These are phyloP conservation scores for Tetranychus truncatus DNA, from an alignment of 2,888 invertebrate species.

Conservation along the genomic window DNA sequence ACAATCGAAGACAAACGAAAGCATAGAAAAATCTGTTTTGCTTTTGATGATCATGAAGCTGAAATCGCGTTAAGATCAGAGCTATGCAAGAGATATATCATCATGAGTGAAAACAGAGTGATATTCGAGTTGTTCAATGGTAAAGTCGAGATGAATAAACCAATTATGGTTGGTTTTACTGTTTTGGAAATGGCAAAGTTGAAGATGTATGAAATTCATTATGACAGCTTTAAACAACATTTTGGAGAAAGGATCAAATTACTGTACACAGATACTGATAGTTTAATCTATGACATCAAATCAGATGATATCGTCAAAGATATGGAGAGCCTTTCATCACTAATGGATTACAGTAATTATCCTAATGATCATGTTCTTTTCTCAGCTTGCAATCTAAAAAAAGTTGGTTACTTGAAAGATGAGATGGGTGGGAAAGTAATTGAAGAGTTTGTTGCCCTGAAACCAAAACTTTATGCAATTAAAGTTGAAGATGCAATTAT, in stretches of 20 bases:
- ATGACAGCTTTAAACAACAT: neutral
- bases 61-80: neutral
- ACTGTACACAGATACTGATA: neutral
- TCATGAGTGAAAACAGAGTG: conserved; percentile 11
- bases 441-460: conserved; percentile 28
- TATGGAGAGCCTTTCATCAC: neutral
- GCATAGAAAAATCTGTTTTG: neutral
- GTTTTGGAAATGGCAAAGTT: conserved; percentile 29
- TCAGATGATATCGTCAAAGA: neutral
- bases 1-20: conserved; percentile 31
- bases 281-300: neutral
- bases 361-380: neutral
- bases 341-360: neutral
- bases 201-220: neutral
- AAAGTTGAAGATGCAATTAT: neutral
- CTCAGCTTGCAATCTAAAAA: conserved; percentile 26
- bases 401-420: conserved; percentile 30
- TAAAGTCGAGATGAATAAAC: conserved; percentile 25
- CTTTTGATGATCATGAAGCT: neutral
- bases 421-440: conserved; percentile 28
- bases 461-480: conserved; percentile 19
- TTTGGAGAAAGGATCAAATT: neutral
- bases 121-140: conserved; percentile 13
- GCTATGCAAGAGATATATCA: neutral
- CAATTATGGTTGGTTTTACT: conserved; percentile 27